A percentile compares a stretch with the other conserved stretches of the same genome.
Evolutionary conservation across 2,113 vertebrate genomes (phyloP).

Genomic region (Odontophorus gujanensis): DNA sequence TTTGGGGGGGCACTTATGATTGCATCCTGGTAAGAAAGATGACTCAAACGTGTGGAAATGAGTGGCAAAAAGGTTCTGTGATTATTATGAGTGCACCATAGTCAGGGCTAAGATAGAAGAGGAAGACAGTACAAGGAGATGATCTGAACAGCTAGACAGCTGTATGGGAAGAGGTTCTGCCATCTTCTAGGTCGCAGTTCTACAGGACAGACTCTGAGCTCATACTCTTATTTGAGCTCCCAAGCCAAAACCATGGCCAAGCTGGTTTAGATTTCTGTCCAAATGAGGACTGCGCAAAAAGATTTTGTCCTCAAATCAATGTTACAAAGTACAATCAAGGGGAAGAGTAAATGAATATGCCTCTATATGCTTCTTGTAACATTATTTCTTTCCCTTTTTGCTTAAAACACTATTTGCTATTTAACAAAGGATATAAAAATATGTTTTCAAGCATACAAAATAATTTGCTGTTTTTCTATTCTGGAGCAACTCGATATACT

Average conservation of each 20-base stretch:
- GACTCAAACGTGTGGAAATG: not conserved
- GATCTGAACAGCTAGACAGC: no score
- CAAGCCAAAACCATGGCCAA: not conserved
- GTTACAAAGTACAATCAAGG: fast-evolving
- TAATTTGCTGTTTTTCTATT: not conserved
- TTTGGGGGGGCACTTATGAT: fast-evolving
- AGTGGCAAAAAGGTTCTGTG: not conserved
- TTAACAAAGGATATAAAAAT: not conserved
- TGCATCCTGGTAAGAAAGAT: not conserved
- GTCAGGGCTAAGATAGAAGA: not conserved
- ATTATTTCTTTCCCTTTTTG: not conserved
- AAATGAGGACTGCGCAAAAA: not conserved
- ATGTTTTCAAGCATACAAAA: not conserved
- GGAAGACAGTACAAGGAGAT: not conserved
- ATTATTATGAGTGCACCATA: not conserved
- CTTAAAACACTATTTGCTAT: not conserved
- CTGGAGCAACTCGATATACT: not conserved
- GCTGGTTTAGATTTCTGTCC: not conserved
- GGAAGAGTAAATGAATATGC: not conserved
- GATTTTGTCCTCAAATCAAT: not conserved
- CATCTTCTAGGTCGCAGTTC: not conserved
- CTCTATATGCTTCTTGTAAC: not conserved
- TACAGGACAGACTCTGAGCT: not conserved
- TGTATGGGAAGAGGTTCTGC: not conserved
- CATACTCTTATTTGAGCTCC: no score